Evolutionary conservation across 2,113 vertebrate species (phyloP).

Genomic region (Pseudolaguvia tuberculata): DNA sequence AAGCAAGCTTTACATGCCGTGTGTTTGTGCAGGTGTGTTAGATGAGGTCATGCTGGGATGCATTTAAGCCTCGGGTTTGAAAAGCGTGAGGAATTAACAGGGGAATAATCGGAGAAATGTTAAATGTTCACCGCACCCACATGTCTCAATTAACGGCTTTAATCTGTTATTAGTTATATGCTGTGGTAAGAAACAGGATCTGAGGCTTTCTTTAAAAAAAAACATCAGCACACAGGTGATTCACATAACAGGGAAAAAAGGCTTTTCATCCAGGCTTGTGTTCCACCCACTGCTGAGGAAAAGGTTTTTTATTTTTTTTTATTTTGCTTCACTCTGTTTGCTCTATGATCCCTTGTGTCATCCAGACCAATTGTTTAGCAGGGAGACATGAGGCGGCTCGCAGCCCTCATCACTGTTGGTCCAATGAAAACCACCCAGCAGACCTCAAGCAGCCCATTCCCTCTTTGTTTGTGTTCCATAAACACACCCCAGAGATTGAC

Average conservation of each 20-base stretch:
- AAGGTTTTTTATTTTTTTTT: neutral
- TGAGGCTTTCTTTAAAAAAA: neutral
- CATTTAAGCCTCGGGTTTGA: neutral
- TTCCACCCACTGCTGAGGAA: neutral
- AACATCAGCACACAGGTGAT: neutral
- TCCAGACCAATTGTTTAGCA: neutral
- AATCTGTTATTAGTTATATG: neutral
- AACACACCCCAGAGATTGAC: conserved; percentile 31
- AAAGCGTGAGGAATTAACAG: neutral
- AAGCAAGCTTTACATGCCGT: neutral
- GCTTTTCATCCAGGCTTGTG: neutral
- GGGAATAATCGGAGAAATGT: neutral
- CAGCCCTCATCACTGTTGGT: too few relatives aligned
- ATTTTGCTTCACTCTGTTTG: neutral
- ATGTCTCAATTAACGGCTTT: neutral
- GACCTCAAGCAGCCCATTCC: neutral
- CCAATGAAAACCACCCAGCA: neutral
- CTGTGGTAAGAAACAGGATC: neutral
- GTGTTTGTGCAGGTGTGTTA: conserved; percentile 2
- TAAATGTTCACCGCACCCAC: neutral
- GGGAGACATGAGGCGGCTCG: neutral
- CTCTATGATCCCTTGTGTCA: neutral
- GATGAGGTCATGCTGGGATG: neutral
- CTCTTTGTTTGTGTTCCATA: conserved; percentile 9
- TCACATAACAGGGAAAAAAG: neutral